Percentiles rank a stretch among this genome's conserved stretches.
phyloP scores from a whole-genome alignment of 1,140 invertebrate species.

The Yoshiicerus persimilis region DNA sequence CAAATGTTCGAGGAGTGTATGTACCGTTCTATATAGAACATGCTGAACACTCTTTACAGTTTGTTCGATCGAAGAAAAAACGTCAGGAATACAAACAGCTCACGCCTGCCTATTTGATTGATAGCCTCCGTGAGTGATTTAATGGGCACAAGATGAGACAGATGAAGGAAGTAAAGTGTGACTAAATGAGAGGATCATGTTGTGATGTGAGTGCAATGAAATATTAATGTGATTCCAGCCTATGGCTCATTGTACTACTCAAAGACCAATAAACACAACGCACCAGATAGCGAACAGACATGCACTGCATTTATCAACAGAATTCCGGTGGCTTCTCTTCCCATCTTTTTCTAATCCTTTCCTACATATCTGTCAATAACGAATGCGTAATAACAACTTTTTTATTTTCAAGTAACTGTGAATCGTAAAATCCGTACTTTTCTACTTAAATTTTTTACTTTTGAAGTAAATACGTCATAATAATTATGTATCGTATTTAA shows the following conservation, averaged over 20 bases:
- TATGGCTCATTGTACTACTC: background rate
- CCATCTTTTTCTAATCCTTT: too few relatives aligned
- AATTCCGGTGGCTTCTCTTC: background rate
- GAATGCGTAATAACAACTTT: background rate
- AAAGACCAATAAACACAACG: background rate
- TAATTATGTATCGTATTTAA: too few relatives aligned
- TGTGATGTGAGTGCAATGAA: background rate
- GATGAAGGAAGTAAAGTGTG: constrained; percentile 26
- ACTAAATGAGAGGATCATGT: constrained; percentile 34
- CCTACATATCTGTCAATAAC: background rate
- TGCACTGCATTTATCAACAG: background rate
- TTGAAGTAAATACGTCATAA: too few relatives aligned
- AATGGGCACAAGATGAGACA: constrained; percentile 25
- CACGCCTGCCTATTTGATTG: constrained; percentile 6
- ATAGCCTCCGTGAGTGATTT: constrained; percentile 11
- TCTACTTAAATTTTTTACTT: too few relatives aligned
- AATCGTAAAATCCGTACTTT: background rate
- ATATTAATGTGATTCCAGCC: background rate
- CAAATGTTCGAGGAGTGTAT: background rate
- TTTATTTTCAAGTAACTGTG: background rate
- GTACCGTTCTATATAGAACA: background rate
- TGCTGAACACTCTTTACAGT: background rate
- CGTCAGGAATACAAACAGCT: background rate
- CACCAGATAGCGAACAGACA: too few relatives aligned
- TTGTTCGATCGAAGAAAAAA: background rate